A percentile compares a stretch with the other conserved stretches of the same genome.
phyloP scores from a whole-genome alignment of 1,140 invertebrate species.

The Drosophila orosa region DNA sequence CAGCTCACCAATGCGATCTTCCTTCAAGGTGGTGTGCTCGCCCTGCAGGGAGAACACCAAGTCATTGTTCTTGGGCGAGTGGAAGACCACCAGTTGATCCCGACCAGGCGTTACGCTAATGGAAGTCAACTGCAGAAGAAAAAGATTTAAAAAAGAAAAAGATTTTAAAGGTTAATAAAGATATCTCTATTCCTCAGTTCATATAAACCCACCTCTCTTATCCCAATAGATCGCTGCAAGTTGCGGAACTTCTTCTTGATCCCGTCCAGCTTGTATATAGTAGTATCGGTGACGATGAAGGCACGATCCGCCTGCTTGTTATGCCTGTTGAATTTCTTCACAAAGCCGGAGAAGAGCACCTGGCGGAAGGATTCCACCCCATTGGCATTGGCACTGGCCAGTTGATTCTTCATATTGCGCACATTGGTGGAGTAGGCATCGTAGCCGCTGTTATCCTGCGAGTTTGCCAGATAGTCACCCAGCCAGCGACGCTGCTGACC shows the following conservation, averaged over 20 bases:
- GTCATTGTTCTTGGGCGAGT: constrained; percentile 95
- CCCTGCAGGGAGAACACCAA: constrained; percentile 90
- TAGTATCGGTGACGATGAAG: constrained; percentile 93
- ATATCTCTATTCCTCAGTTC: not conserved
- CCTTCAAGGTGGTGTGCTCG: constrained; percentile 83
- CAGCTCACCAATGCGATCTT: constrained; percentile 94
- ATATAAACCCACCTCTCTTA: constrained; percentile 88
- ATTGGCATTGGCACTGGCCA: constrained; percentile 1
- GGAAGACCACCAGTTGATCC: constrained; percentile 96
- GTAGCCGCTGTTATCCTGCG: constrained; percentile 91
- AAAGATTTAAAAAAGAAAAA: not conserved
- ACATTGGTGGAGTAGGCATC: constrained; percentile 89
- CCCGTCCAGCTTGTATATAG: constrained; percentile 95
- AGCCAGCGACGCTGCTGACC: constrained; percentile 94
- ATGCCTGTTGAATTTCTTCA: constrained; percentile 89
- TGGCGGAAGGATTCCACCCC: constrained; percentile 88
- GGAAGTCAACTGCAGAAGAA: constrained; percentile 88
- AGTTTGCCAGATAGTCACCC: constrained; percentile 94
- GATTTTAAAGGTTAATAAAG: not conserved
- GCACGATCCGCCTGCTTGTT: constrained; percentile 96
- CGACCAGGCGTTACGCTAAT: constrained; percentile 91
- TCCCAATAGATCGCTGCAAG: constrained; percentile 92
- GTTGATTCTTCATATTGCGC: constrained; percentile 87
- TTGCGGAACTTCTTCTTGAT: constrained; percentile 92
- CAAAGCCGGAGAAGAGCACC: constrained; percentile 87